phyloP scores from a whole-genome alignment of 2,113 vertebrate genomes.

The Megaleporinus macrocephalus region DNA sequence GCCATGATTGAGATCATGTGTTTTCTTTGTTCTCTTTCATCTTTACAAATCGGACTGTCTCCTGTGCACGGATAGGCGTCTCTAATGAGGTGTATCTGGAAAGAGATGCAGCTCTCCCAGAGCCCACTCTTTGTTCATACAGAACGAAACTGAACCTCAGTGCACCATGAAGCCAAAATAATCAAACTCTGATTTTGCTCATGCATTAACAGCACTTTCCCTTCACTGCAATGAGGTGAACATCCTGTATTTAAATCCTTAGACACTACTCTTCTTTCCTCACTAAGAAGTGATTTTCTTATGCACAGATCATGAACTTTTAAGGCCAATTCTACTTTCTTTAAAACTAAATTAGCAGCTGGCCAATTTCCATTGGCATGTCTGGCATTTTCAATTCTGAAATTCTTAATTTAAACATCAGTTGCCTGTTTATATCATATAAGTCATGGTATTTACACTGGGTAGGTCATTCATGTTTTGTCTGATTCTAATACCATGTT shows the following conservation, averaged over 20 bases:
- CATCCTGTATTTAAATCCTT: conserved; percentile 1
- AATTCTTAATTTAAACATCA: no score
- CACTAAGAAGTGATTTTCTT: neutral
- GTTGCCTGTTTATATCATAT: no score
- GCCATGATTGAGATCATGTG: conserved; percentile 1
- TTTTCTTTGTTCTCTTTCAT: conserved; percentile 27
- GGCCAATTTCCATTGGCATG: no score
- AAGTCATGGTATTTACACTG: no score
- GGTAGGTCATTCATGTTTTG: no score
- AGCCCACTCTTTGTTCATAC: conserved; percentile 31
- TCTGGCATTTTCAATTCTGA: no score
- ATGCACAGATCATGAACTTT: no score
- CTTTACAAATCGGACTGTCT: conserved; percentile 4
- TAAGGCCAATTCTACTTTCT: no score
- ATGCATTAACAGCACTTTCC: conserved; percentile 30
- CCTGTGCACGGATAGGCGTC: conserved; percentile 47
- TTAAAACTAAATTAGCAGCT: no score
- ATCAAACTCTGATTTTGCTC: conserved; percentile 21
- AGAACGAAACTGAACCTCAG: conserved; percentile 58
- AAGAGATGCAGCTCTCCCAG: conserved; percentile 54
- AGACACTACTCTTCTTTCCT: neutral
- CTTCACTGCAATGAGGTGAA: neutral
- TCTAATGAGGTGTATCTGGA: conserved; percentile 60
- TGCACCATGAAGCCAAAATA: conserved; percentile 32
- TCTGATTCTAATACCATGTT: no score